Evolutionary conservation across 2,113 vertebrate genomes (phyloP), one percentile per base, ranked within the genome.

Genomic region (Grammomys surdaster): DNA sequence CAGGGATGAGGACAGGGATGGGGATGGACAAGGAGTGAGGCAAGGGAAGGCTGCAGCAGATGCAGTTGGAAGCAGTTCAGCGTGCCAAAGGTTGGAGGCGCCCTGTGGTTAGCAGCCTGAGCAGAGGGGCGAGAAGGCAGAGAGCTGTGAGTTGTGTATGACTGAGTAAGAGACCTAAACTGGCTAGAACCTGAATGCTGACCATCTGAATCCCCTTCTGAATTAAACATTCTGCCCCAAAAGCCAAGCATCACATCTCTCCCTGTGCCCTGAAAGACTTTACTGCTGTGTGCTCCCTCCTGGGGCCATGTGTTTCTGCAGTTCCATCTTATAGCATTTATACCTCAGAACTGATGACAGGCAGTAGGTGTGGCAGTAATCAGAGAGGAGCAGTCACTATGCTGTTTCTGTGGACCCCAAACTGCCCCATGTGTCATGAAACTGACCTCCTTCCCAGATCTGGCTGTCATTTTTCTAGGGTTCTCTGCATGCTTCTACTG

Each of bases 181-280:
- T 69, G 33, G 48, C 19, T 76, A 1, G 51, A 65, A 43, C 33
- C 80, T 31, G 43, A 28, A 33, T 16, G 9, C 16, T 40, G 48
- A 16, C 46, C 22, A 78, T 92, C 70, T 43, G 70, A 80, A 48
- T 13, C 17, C 20, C 24, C 11, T 24, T 36, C 75, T 22, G 20
- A 6, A n/a, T 10, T 54, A 40, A 78, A 86, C 22, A 63, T 3
- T 11, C 10, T 92, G 2, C 54, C 13, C 22, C 81, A 43, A 67
- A 72, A 16, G 31, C n/a, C 10, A 4, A 5, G 13, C 28, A 17
- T 24, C 3, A 17, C 5, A 6, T 5, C 2, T n/a, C 54, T 46
- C 77, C 70, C 16, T 28, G 24, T 77, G 7, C 3, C 26, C 56
- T 20, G 51, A 40, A 36, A 81, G 26, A n/a, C 43, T 69, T 69